These are phyloP conservation scores for Poecilus cupreus DNA, from an alignment of 2,888 invertebrate species.

Conservation along the genomic window DNA sequence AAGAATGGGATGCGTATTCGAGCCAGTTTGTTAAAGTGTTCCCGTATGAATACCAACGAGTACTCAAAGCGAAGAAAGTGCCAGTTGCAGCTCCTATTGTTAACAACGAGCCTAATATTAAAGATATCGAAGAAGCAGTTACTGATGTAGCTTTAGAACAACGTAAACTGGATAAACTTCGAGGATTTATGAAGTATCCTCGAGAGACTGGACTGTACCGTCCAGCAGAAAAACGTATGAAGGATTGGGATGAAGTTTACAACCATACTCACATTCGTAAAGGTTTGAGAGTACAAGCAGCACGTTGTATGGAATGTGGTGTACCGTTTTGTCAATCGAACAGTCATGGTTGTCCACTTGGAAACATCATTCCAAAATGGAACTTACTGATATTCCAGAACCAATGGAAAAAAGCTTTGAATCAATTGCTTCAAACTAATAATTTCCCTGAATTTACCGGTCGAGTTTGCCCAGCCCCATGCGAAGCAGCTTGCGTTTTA, in stretches of 20 bases:
- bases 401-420: constrained; percentile 95
- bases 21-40: constrained; percentile 95
- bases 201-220: constrained; percentile 92
- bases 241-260: constrained; percentile 99
- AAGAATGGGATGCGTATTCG: constrained; percentile 86
- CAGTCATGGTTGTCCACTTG: constrained; percentile 95
- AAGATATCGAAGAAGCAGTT: constrained; percentile 93
- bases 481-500: constrained; percentile 98
- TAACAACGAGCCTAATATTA: constrained; percentile 70
- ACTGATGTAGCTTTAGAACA: constrained; percentile 85
- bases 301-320: constrained; percentile 99
- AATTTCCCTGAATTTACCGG: constrained; percentile 90
- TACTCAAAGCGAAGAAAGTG: constrained; percentile 82
- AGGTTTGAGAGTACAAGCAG: constrained; percentile 92
- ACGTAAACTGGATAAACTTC: constrained; percentile 88
- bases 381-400: constrained; percentile 96
- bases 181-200: constrained; percentile 96
- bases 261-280: constrained; percentile 89
- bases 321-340: constrained; percentile 98
- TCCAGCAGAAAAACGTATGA: constrained; percentile 86
- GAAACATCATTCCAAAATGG: constrained; percentile 99
- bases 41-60: constrained; percentile 97
- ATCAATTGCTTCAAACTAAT: constrained; percentile 96
- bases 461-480: constrained; percentile 96
- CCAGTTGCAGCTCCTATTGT: constrained; percentile 64